Conservation (phyloP, 2,797 vertebrate genomes). For the Falco rusticolus region DNA sequence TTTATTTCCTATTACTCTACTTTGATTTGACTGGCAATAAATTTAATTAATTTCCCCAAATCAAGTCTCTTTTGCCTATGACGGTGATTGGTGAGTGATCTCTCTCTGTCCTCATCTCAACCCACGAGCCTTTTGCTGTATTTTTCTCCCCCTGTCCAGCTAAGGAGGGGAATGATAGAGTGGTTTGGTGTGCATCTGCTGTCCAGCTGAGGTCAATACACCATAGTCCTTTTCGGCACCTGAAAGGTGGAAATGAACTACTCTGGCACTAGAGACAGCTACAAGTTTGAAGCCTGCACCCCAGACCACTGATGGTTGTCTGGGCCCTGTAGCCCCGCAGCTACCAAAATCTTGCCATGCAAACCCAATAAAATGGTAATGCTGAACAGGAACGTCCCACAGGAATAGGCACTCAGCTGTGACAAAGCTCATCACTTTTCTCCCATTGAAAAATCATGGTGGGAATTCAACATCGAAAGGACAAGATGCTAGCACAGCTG, state of each 20-base stretch:
- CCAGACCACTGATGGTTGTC: background rate
- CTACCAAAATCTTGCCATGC: background rate
- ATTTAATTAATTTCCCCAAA: too few relatives aligned
- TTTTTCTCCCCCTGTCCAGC: background rate
- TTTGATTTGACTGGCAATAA: too few relatives aligned
- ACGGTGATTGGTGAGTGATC: too few relatives aligned
- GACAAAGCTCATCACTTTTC: background rate
- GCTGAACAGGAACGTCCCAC: background rate
- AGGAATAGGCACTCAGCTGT: background rate
- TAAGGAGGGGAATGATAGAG: background rate
- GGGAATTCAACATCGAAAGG: background rate
- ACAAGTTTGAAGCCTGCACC: background rate
- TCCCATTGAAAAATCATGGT: background rate
- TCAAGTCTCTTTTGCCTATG: too few relatives aligned
- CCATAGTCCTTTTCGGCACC: background rate
- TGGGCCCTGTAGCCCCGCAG: background rate
- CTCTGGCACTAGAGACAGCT: background rate
- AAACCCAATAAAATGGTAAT: background rate
- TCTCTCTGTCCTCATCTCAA: background rate
- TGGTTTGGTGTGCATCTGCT: background rate
- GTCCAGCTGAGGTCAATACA: background rate
- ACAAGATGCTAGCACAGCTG: background rate
- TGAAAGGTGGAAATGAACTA: background rate
- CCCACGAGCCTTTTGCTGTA: background rate
- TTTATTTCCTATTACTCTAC: too few relatives aligned